A percentile compares a stretch with the other conserved stretches of the same genome.
These are phyloP conservation scores for Leptinotarsa lineolata DNA, from an alignment of 1,140 invertebrate genomes.

Conservation along the genomic window DNA sequence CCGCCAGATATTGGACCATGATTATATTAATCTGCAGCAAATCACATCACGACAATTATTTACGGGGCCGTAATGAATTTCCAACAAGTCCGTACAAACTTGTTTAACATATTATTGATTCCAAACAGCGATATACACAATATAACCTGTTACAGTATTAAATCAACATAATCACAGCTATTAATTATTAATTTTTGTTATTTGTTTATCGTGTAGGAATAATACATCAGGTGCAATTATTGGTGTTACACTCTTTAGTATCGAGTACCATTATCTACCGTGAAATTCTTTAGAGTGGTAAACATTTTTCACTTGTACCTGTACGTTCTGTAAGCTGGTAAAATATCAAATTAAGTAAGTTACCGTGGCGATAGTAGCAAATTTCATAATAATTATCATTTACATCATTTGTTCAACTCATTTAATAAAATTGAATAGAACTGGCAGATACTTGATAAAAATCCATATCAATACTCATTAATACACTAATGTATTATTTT, in stretches of 20 bases:
- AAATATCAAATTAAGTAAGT: neutral
- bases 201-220: neutral
- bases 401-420: too few relatives aligned
- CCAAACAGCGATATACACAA: slow-evolving; percentile 1
- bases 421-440: too few relatives aligned
- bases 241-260: slow-evolving; percentile 1
- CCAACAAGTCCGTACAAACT: slow-evolving; percentile 8
- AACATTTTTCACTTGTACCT: slow-evolving; percentile 2
- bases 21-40: slow-evolving; percentile 6
- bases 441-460: too few relatives aligned
- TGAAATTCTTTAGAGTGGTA: neutral
- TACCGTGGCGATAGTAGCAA: neutral
- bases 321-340: neutral
- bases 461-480: too few relatives aligned
- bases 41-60: neutral
- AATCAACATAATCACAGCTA: neutral
- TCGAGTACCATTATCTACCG: neutral
- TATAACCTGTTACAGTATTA: neutral
- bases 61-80: neutral
- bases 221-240: neutral
- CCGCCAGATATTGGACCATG: neutral
- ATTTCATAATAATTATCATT: too few relatives aligned
- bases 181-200: slow-evolving; percentile 3
- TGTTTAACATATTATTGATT: slow-evolving; percentile 7
- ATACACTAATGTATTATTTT: too few relatives aligned